Evolutionary conservation across 2,113 vertebrate species (phyloP).

Genomic region (Phainopepla nitens): DNA sequence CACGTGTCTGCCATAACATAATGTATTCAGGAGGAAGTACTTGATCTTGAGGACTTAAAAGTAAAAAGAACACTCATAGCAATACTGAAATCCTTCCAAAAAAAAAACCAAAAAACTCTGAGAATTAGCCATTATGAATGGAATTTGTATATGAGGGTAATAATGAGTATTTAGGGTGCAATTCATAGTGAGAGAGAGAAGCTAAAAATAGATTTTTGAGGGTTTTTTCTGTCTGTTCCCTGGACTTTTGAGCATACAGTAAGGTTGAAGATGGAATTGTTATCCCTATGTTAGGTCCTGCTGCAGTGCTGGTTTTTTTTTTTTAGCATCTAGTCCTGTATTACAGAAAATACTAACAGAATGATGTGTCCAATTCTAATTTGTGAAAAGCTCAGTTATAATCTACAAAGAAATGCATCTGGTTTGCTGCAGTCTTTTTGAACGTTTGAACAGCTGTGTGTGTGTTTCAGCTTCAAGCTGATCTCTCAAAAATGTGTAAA

Average conservation of each 20-base stretch:
- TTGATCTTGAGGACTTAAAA: neutral
- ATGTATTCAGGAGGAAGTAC: neutral
- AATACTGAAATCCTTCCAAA: neutral
- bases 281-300: neutral
- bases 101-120: neutral
- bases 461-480: neutral
- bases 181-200: neutral
- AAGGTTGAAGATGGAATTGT: neutral
- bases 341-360: neutral
- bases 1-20: neutral
- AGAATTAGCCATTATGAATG: neutral
- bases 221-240: neutral
- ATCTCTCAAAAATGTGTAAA: constrained; percentile 26
- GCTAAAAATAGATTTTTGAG: neutral
- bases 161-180: neutral
- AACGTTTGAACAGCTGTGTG: constrained; percentile 14
- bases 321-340: neutral
- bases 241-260: neutral
- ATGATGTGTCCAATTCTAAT: neutral
- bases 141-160: neutral
- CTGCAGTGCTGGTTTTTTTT: neutral
- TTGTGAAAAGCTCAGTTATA: neutral
- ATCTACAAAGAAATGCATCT: neutral
- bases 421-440: neutral
- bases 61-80: neutral